Percentiles rank a stretch among this genome's conserved stretches.
Conservation (phyloP, 2,888 invertebrate species). For the Melipona bicolor region DNA sequence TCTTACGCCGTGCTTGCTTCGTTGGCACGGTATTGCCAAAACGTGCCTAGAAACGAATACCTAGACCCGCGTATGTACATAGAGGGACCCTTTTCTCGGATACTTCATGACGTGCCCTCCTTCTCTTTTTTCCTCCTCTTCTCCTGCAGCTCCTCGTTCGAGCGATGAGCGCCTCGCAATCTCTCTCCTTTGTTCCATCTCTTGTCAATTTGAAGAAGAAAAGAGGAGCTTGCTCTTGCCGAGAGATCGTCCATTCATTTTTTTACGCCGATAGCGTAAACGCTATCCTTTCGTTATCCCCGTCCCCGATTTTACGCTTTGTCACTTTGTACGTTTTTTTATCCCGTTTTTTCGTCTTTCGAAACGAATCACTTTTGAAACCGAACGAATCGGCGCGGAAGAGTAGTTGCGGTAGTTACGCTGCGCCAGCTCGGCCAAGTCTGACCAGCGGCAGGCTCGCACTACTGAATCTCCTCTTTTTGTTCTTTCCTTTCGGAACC, state of each 20-base stretch:
- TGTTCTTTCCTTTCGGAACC: background rate
- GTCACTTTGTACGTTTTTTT: too few species aligned
- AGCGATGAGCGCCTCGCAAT: background rate
- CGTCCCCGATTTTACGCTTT: too few species aligned
- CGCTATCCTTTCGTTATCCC: too few species aligned
- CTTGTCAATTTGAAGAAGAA: constrained; percentile 4
- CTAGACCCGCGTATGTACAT: constrained; percentile 6
- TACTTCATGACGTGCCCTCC: background rate
- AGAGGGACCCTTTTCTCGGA: background rate
- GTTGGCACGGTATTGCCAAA: constrained; percentile 49
- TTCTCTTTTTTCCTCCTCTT: background rate
- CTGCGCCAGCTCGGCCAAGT: too few species aligned
- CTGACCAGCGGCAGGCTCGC: background rate
- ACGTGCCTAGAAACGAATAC: constrained; percentile 62
- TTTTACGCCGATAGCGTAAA: too few species aligned
- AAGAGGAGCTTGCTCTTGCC: background rate
- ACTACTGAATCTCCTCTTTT: background rate
- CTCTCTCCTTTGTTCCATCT: background rate
- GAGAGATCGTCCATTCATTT: background rate
- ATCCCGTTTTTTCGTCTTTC: too few species aligned
- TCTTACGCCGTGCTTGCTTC: constrained; percentile 18
- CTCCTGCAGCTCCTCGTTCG: too few species aligned
- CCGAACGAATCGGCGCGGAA: background rate
- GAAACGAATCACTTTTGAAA: background rate
- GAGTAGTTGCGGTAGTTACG: background rate